A percentile compares a stretch with the other conserved stretches of the same genome.
These are phyloP conservation scores for Carterocephalus palaemon DNA, from an alignment of 2,888 invertebrate species.

Conservation along the genomic window DNA sequence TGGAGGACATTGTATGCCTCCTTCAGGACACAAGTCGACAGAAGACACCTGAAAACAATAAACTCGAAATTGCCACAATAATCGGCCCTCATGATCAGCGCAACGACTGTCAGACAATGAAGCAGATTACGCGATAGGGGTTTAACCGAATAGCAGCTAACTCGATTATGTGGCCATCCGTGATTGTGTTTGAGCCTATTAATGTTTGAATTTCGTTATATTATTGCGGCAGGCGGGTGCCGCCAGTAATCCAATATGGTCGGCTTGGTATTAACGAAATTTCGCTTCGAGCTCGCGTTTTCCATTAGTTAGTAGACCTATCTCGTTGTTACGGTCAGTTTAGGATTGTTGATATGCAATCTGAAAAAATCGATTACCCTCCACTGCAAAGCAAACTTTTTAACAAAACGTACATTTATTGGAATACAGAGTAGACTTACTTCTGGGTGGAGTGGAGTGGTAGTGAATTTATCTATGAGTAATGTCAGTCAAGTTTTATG, in stretches of 20 bases:
- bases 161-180: constrained; percentile 77
- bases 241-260: constrained; percentile 66
- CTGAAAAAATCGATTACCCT: no score
- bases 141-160: constrained; percentile 76
- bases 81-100: constrained; percentile 73
- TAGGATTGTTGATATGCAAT: constrained; percentile 9
- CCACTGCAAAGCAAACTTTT: no score
- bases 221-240: constrained; percentile 65
- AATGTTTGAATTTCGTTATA: constrained; percentile 78
- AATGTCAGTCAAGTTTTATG: no score
- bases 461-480: no score
- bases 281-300: constrained; percentile 50
- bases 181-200: constrained; percentile 77
- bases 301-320: constrained; percentile 29
- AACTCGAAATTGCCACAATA: constrained; percentile 74
- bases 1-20: constrained; percentile 46
- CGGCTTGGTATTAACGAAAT: constrained; percentile 62
- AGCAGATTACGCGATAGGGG: constrained; percentile 74
- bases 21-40: constrained; percentile 50
- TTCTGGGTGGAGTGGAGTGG: no score
- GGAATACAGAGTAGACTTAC: no score
- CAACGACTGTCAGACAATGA: constrained; percentile 72
- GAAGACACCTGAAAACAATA: constrained; percentile 75
- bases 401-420: no score
- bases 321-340: constrained; percentile 27